Evolutionary conservation across 2,113 vertebrate genomes (phyloP), one percentile per base, ranked within the genome.

Genomic region (Oxyura jamaicensis): DNA sequence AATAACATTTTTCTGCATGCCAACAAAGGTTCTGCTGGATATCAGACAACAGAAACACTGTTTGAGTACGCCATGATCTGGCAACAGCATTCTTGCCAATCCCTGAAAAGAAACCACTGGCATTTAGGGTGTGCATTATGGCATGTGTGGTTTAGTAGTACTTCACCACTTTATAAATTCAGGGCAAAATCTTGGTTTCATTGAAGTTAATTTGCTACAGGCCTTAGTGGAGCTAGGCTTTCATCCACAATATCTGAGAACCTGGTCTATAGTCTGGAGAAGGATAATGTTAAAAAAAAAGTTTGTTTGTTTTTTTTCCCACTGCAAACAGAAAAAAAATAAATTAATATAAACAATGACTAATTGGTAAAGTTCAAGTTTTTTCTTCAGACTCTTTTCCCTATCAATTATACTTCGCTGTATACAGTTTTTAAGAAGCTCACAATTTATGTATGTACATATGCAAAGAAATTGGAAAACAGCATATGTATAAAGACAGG

Each of bases 71-170:
- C 62, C 3, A 1, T 76, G 72, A 95, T 83, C 76, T 80, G 9
- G 2, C 55, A 93, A 55, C 23, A 79, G 84, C 35, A 76, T 68
- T 94, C 90, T 69, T 95, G 58, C 53, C 44, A 93, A 59, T 62
- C 80, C 33, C 42, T 75, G 52, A 75, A 81, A 83, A 88, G 33
- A 96, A 94, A 94, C 72, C 91, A 90, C 92, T 78, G 79, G 90
- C 39, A 95, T 94, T 93, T 90, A 48, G 73, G 46, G 65, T 81
- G 65, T 81, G 60, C 52, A 48, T 90, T 93, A 85, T 42, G 66
- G 87, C 3, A 1, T 62, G 19, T 63, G 44, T 69, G 78, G 75
- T 74, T 96, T 86, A 63, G 42, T 59, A 83, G 14, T 44, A 39
- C 29, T 77, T 83, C 66, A 79, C 44, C 50, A 77, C 63, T 88